These are phyloP conservation scores for Leptodactylus fallax DNA, from an alignment of 2,797 vertebrate genomes.

Conservation along the genomic window DNA sequence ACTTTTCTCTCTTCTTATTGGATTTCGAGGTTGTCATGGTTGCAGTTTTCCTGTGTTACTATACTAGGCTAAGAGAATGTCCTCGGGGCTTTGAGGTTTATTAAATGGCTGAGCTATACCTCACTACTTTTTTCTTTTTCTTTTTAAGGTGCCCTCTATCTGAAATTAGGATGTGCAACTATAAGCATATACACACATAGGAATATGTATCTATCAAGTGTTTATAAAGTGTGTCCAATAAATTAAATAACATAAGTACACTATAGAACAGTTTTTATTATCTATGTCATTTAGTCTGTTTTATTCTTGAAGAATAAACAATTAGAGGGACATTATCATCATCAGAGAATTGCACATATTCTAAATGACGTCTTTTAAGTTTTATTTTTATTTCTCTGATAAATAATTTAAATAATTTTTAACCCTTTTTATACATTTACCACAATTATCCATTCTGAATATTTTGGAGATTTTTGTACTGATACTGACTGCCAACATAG, in stretches of 20 bases:
- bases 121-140: slow-evolving; percentile 47
- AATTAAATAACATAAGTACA: background rate
- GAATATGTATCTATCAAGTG: slow-evolving; percentile 19
- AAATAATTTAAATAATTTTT: too few species aligned
- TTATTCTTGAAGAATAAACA: background rate
- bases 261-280: background rate
- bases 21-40: slow-evolving; percentile 64
- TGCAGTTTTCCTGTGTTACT: slow-evolving; percentile 63
- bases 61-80: slow-evolving; percentile 64
- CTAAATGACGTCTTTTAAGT: too few species aligned
- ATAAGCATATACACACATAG: slow-evolving; percentile 2
- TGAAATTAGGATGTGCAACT: slow-evolving; percentile 42
- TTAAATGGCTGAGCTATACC: slow-evolving; percentile 64
- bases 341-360: too few species aligned
- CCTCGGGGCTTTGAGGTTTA: slow-evolving; percentile 65
- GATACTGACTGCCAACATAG: too few species aligned
- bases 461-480: too few species aligned
- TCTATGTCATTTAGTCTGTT: background rate
- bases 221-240: background rate
- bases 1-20: slow-evolving; percentile 64
- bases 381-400: too few species aligned
- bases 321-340: too few species aligned
- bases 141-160: slow-evolving; percentile 61
- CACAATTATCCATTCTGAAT: too few species aligned
- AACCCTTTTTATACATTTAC: too few species aligned